These are phyloP conservation scores for Allolobophora icterica DNA, from an alignment of 2,888 invertebrate species.

Conservation along the genomic window DNA sequence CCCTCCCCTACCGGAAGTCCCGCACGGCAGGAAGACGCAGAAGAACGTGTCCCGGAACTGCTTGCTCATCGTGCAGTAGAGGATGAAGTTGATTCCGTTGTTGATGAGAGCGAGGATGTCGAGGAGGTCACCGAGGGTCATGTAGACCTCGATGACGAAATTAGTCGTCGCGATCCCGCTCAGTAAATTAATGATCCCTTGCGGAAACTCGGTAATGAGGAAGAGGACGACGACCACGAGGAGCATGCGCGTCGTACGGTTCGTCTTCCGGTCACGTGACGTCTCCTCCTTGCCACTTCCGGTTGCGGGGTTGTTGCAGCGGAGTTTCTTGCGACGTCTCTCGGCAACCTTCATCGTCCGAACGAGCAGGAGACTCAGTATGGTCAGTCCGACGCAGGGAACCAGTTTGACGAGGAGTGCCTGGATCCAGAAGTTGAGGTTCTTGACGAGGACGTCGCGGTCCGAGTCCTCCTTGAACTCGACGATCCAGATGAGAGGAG, in stretches of 20 bases:
- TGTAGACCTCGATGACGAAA: slow-evolving; percentile 74
- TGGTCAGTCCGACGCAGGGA: slow-evolving; percentile 85
- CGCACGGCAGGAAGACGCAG: not conserved
- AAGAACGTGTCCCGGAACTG: slow-evolving; percentile 77
- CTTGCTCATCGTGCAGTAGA: slow-evolving; percentile 91
- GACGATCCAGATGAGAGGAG: slow-evolving; percentile 58
- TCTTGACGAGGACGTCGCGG: slow-evolving; percentile 54
- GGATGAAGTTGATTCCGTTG: slow-evolving; percentile 89
- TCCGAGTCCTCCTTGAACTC: slow-evolving; percentile 68
- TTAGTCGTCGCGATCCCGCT: slow-evolving; percentile 73
- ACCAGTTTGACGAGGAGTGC: slow-evolving; percentile 89
- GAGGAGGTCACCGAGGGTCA: slow-evolving; percentile 76
- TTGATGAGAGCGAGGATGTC: slow-evolving; percentile 88
- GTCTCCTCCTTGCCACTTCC: slow-evolving; percentile 38
- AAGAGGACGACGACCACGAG: slow-evolving; percentile 86
- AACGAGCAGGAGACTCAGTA: slow-evolving; percentile 68
- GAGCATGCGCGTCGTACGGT: slow-evolving; percentile 88
- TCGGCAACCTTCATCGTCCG: slow-evolving; percentile 65
- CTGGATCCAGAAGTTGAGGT: slow-evolving; percentile 87
- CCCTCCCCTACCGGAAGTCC: not conserved
- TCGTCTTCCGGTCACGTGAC: slow-evolving; percentile 57
- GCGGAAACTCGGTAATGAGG: slow-evolving; percentile 87
- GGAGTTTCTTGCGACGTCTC: slow-evolving; percentile 56
- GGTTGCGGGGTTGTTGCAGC: not conserved
- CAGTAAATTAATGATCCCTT: slow-evolving; percentile 76